Percentiles rank a stretch among this genome's conserved stretches.
These are phyloP conservation scores for Cephus runcator DNA, from an alignment of 2,888 invertebrate species.

Conservation along the genomic window DNA sequence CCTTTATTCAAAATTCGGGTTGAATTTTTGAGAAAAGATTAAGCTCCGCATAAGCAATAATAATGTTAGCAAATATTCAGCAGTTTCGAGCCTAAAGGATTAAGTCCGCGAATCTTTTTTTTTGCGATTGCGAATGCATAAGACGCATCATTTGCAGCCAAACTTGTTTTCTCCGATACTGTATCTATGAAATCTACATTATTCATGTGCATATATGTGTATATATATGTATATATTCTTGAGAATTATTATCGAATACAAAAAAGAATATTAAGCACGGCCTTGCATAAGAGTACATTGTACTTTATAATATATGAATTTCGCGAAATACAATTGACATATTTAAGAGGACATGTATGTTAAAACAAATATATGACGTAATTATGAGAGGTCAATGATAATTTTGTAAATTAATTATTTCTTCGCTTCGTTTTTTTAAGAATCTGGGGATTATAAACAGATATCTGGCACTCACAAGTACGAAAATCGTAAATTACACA, in stretches of 20 bases:
- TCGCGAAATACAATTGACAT: not conserved
- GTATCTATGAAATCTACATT: not conserved
- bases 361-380: no score
- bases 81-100: no score
- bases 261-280: not conserved
- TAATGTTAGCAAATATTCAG: no score
- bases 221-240: not conserved
- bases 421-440: not conserved
- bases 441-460: no score
- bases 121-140: not conserved
- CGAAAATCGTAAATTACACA: no score
- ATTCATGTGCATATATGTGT: not conserved
- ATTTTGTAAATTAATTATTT: not conserved
- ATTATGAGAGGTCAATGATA: not conserved
- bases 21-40: no score
- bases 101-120: no score
- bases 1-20: no score
- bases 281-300: not conserved
- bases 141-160: not conserved
- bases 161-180: not conserved
- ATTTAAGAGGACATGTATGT: not conserved
- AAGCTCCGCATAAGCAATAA: no score
- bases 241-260: not conserved
- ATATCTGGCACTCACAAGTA: no score
- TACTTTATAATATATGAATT: not conserved